phyloP scores from a whole-genome alignment of 2,888 invertebrate species.

The Phyllotreta striolata region DNA sequence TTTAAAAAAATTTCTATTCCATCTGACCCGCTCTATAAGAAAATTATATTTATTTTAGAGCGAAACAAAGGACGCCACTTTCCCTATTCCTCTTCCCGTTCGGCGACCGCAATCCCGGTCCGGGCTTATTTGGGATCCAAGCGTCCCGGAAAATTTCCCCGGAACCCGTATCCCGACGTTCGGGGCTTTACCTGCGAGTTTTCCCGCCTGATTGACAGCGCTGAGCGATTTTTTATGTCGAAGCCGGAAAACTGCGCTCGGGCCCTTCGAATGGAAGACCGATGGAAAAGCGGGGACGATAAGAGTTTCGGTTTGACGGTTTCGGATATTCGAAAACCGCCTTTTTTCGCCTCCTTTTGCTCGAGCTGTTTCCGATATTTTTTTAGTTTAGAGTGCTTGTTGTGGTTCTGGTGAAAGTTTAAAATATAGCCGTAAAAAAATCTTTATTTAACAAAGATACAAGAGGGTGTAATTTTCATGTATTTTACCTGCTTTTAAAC shows the following conservation, averaged over 20 bases:
- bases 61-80: not conserved
- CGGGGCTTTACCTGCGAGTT: conserved; percentile 26
- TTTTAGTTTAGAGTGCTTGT: too few species aligned
- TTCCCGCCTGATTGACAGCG: conserved; percentile 26
- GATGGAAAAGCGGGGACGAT: conserved; percentile 17
- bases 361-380: too few species aligned
- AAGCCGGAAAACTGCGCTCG: too few species aligned
- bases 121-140: conserved; percentile 27
- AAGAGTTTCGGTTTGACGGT: not conserved
- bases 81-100: conserved; percentile 8
- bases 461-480: too few species aligned
- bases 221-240: conserved; percentile 22
- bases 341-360: too few species aligned
- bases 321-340: too few species aligned
- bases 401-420: too few species aligned
- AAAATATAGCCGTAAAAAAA: too few species aligned
- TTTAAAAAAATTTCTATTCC: not conserved
- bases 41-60: too few species aligned
- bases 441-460: too few species aligned
- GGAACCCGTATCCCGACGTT: conserved; percentile 27
- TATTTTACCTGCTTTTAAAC: too few species aligned
- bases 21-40: not conserved
- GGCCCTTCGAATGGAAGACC: conserved; percentile 8
- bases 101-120: conserved; percentile 30
- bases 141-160: conserved; percentile 31